phyloP scores from a whole-genome alignment of 2,888 invertebrate species.

The Phyllotreta cruciferae region DNA sequence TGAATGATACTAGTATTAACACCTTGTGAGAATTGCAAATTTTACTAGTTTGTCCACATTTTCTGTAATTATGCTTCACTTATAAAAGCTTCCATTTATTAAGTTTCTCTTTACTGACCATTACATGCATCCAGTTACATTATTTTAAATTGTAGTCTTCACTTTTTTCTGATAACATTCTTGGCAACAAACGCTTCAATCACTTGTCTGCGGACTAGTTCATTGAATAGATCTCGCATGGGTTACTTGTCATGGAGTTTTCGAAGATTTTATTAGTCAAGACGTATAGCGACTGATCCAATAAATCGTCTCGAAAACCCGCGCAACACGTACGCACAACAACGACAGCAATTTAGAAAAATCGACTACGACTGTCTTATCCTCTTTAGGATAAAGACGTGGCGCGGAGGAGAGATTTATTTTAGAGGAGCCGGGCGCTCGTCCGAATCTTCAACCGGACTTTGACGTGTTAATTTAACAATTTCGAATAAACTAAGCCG shows the following conservation, averaged over 20 bases:
- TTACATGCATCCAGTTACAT: neutral
- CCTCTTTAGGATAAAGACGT: constrained; percentile 13
- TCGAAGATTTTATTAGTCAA: constrained; percentile 49
- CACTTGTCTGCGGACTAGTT: neutral
- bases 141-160: neutral
- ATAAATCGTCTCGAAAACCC: constrained; percentile 51
- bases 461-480: neutral
- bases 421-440: no score
- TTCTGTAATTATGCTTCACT: no score
- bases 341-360: constrained; percentile 21
- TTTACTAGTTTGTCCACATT: no score
- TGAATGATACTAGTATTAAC: no score
- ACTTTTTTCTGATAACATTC: neutral
- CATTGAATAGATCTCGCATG: neutral
- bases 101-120: neutral
- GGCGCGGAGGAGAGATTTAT: no score
- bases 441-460: no score
- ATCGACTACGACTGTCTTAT: constrained; percentile 9
- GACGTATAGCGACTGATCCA: constrained; percentile 45
- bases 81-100: neutral
- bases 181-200: neutral
- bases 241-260: constrained; percentile 29
- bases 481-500: neutral
- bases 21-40: no score
- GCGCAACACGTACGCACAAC: constrained; percentile 31